These are phyloP conservation scores for Acanthiza pusilla DNA, from an alignment of 2,797 vertebrate genomes.

Conservation along the genomic window DNA sequence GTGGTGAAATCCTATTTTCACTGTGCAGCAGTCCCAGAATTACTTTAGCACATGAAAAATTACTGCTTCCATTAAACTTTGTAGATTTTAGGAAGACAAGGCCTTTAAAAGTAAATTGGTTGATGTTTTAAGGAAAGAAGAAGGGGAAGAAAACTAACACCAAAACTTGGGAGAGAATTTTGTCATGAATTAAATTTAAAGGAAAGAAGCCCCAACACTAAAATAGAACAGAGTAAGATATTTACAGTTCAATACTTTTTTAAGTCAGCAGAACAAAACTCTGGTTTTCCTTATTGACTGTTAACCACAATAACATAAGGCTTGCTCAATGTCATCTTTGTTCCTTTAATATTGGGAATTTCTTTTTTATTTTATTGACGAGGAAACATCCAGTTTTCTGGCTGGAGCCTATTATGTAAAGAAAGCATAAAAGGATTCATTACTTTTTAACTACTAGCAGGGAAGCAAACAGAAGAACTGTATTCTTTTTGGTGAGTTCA, in stretches of 20 bases:
- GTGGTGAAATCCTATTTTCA: background rate
- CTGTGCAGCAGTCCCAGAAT: background rate
- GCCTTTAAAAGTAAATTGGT: background rate
- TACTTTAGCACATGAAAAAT: background rate
- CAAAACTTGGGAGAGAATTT: background rate
- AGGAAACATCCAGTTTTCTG: conserved; percentile 62
- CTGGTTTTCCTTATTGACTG: conserved; percentile 68
- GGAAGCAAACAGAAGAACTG: conserved; percentile 38
- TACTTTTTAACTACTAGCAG: conserved; percentile 68
- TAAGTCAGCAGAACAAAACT: conserved; percentile 59
- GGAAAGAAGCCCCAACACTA: background rate
- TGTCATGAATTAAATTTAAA: conserved; percentile 34
- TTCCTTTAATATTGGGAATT: conserved; percentile 57
- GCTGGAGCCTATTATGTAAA: conserved; percentile 66
- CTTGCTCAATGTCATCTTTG: conserved; percentile 49
- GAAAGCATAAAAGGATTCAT: conserved; percentile 68
- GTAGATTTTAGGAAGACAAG: background rate
- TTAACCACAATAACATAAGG: conserved; percentile 63
- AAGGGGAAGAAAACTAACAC: background rate
- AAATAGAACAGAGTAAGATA: conserved; percentile 56
- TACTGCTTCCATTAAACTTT: background rate
- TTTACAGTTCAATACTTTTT: conserved; percentile 59
- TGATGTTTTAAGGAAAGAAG: background rate
- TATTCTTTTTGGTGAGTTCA: conserved; percentile 44
- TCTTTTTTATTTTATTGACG: conserved; percentile 61